Evolutionary conservation across 1,140 invertebrate genomes (phyloP), one percentile per base, ranked within the genome.

Genomic region (Goniozus legneri): DNA sequence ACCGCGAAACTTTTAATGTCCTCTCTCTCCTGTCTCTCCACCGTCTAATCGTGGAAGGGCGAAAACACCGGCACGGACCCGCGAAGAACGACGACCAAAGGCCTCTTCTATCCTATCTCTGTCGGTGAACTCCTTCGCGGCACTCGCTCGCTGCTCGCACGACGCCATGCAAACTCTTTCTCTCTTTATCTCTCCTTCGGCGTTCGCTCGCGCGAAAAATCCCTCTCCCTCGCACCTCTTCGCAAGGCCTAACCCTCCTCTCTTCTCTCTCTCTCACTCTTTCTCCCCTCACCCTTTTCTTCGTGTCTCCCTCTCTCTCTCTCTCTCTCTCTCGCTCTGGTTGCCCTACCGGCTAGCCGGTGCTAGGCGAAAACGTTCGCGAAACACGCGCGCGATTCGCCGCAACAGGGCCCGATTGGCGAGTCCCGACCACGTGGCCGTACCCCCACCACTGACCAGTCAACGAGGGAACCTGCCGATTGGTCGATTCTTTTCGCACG

Each of bases 111-210:
- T n/a, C n/a, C n/a, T n/a, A n/a, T n/a, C n/a, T n/a, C n/a, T n/a
- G n/a, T n/a, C 27, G n/a, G 33, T 15, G 35, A 33, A 16, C 41
- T 24, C 36, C 40, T 38, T 30, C 20, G 34, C 39, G 48, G 43
- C 43, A 22, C 49, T 54, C 46, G 37, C 47, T 13, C 16, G 44
- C n/a, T 27, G 44, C 47, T 54, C 53, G 48, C 50, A 62, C 52
- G 50, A 62, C 40, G 50, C 69, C 62, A 68, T 72, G 71, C 67
- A 71, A 75, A 73, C 72, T 68, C 60, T 67, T 66, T 68, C 57
- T 58, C 55, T 64, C 56, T 54, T 54, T 50, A 42, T 47, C 44
- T 50, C 44, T 33, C 38, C 38, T 46, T 51, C 50, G 13, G 34
- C 48, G 37, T 16, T 34, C n/a, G 12, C 21, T 8, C 42, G 44